Base-by-base conservation (phyloP, 2,797 vertebrate species). In the Margarornis squamiger region DNA sequence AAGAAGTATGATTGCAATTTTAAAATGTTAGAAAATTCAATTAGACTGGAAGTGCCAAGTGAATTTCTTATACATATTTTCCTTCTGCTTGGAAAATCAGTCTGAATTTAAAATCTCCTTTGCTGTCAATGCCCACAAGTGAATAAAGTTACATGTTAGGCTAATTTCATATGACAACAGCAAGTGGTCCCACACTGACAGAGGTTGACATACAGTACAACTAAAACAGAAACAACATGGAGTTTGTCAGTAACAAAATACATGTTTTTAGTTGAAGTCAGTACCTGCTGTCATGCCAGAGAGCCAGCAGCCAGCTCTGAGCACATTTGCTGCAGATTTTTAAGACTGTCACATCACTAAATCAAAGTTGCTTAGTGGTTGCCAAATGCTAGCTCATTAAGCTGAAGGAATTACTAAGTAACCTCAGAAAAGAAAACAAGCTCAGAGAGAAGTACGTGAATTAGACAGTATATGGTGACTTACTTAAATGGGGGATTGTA, bases 1-100 rank as follows among this genome's bases (percentile, higher is more conserved):
- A 86, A 67, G 23, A 84, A 75, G 39, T 49, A 75, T 12, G 61
- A 23, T n/a, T 92, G 81, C 43, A 88, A 72, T 83, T 72, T 81
- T 86, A 83, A 96, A 83, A 92, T 62, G 90, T 86, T 65, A 88
- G n/a, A 88, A 93, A 91, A 94, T 72, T 88, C 46, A 92, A 51
- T 76, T 75, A 83, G 68, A 48, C 30, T 83, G 66, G 51, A 83
- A 92, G 58, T 48, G 68, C 1, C 1, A 12, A 88, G 10, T 45
- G 73, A 94, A 78, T 80, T 88, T 72, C 86, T 49, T 75, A 38
- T 43, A 79, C 34, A 23, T 79, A 14, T 82, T 72, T 93, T 68
- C 65, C 49, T 77, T 83, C 70, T 52, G 32, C 71, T 77, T 58
- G 71, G 38, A 65, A 90, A 78, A 88, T 3, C 6, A 18, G 58